These are phyloP conservation scores for Lasioglossum leucozonium DNA, from an alignment of 2,888 invertebrate species.

Conservation along the genomic window DNA sequence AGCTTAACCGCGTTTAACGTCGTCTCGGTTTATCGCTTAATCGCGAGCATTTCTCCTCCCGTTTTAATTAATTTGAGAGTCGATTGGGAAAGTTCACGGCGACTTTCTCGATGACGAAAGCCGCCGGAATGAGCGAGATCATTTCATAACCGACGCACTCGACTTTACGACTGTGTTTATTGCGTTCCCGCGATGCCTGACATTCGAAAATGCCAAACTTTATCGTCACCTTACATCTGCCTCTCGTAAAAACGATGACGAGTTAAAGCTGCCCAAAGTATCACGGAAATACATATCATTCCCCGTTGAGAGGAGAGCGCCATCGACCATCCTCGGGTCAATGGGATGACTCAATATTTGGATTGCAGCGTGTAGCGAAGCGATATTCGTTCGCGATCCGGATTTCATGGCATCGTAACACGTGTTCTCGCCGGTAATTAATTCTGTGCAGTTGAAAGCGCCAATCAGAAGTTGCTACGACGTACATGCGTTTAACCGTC, in stretches of 20 bases:
- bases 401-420: not conserved
- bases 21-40: not conserved
- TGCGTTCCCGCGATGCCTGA: not conserved
- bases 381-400: not conserved
- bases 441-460: not conserved
- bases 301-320: conserved; percentile 8
- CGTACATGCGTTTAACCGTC: not conserved
- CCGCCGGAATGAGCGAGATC: not conserved
- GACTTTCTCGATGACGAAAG: conserved; percentile 37
- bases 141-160: conserved; percentile 29
- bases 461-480: not conserved
- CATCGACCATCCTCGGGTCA: not conserved
- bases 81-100: conserved; percentile 46
- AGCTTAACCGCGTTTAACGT: too few relatives aligned
- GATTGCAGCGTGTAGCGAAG: not conserved
- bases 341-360: conserved; percentile 10
- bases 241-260: not conserved
- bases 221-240: conserved; percentile 22
- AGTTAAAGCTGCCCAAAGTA: not conserved
- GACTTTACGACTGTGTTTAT: conserved; percentile 41
- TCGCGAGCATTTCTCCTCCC: not conserved
- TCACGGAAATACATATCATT: not conserved
- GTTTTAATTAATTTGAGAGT: conserved; percentile 9
- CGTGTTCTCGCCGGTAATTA: not conserved
- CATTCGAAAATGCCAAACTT: conserved; percentile 26